phyloP scores from a whole-genome alignment of 2,888 invertebrate species.

The Acronicta aceris region DNA sequence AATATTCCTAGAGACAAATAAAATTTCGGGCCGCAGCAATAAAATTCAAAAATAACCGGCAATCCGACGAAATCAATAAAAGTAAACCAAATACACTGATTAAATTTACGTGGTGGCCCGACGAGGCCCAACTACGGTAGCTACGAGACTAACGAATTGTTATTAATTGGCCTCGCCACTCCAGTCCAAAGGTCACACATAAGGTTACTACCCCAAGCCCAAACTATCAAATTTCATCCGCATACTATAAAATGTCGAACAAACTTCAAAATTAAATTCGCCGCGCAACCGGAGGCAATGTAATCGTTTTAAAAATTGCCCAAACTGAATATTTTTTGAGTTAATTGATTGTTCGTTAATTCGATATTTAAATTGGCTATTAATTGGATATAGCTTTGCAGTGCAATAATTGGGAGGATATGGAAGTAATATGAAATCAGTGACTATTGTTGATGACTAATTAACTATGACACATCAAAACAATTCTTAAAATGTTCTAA shows the following conservation, averaged over 20 bases:
- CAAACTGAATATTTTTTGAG: constrained; percentile 42
- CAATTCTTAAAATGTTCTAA: too few relatives aligned
- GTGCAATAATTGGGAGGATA: constrained; percentile 19
- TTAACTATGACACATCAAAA: too few relatives aligned
- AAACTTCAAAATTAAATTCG: constrained; percentile 55
- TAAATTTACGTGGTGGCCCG: constrained; percentile 56
- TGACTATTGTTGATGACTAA: constrained; percentile 17
- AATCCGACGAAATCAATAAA: constrained; percentile 48
- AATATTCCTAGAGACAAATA: too few relatives aligned
- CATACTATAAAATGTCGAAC: constrained; percentile 39
- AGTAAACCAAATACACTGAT: constrained; percentile 58
- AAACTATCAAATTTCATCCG: constrained; percentile 46
- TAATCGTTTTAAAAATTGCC: constrained; percentile 55
- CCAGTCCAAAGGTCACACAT: constrained; percentile 36
- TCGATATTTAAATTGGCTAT: constrained; percentile 31
- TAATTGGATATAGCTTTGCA: constrained; percentile 13
- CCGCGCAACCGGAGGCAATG: constrained; percentile 6
- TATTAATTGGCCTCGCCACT: constrained; percentile 58
- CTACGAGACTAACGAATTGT: constrained; percentile 56
- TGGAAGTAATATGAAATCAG: constrained; percentile 41
- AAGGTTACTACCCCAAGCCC: constrained; percentile 19
- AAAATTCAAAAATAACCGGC: constrained; percentile 41
- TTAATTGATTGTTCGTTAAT: constrained; percentile 45
- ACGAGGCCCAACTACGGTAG: constrained; percentile 8
- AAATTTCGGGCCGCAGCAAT: constrained; percentile 33